Evolutionary conservation across 2,113 vertebrate genomes (phyloP), one percentile per base, ranked within the genome.

Genomic region (Ploceus nigricollis): DNA sequence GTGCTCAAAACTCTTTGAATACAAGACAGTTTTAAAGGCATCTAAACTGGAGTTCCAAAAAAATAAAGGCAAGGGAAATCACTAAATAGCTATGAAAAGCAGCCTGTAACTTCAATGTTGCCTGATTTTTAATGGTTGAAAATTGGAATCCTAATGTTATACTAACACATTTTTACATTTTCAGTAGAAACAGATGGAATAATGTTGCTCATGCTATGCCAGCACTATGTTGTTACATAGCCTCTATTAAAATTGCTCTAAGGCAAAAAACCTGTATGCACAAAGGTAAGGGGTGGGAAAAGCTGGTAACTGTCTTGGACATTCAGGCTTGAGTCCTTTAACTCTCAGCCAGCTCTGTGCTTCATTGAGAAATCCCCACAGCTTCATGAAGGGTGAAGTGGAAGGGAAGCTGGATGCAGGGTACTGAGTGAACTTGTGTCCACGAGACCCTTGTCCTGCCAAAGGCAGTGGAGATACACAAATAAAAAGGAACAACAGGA

Each of bases 141-240:
- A 95, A 86, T 48, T 78, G 69, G 82, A 95, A 92, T 87, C 75
- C 53, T 63, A 73, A 64, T 63, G 31, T 77, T 95, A 86, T 37
- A 81, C 72, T 88, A 81, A 90, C 88, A 93, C 51, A 5, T 58
- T 96, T 94, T 90, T 90, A 88, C 92, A 81, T 96, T 95, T 95
- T 82, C 90, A 56, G 76, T 78, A 83, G 75, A 94, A 96, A 93
- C 92, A 95, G 96, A 96, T 92, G 94, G 96, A 94, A 90, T 94
- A 81, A 94, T 56, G 64, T 42, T 96, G 93, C 90, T 97, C 92
- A 86, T 81, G 75, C 85, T 83, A 94, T 96, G 96, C 93, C 96
- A 96, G 88, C 75, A 82, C 51, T 58, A 40, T 30, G 82, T 90
- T 86, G 85, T 78, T 95, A 90, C 54, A 88, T 2, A 86, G 90